These are phyloP conservation scores for Brenthis daphne DNA, from an alignment of 2,888 invertebrate species.

Conservation along the genomic window DNA sequence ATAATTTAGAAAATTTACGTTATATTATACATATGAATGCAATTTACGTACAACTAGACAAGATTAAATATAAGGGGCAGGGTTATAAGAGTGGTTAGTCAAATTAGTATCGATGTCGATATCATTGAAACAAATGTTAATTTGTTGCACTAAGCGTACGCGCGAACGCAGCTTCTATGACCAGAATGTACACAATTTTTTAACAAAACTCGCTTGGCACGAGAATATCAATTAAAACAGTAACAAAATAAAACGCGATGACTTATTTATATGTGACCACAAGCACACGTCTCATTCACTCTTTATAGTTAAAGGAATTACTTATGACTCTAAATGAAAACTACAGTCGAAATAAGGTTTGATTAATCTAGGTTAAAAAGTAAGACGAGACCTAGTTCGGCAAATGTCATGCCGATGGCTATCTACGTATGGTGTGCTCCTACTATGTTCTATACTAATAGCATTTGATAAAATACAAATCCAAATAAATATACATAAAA, in stretches of 20 bases:
- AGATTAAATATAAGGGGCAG: constrained; percentile 33
- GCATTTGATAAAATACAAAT: constrained; percentile 58
- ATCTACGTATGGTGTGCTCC: constrained; percentile 60
- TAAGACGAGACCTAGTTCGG: constrained; percentile 61
- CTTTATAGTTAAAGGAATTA: constrained; percentile 64
- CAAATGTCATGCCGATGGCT: constrained; percentile 63
- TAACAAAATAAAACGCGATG: constrained; percentile 60
- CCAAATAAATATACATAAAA: constrained; percentile 58
- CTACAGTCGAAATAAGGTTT: constrained; percentile 65
- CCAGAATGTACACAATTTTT: constrained; percentile 77
- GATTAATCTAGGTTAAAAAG: constrained; percentile 63
- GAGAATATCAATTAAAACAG: constrained; percentile 58
- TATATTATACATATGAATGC: constrained; percentile 30
- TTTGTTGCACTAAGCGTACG: constrained; percentile 61
- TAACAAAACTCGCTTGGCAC: constrained; percentile 62
- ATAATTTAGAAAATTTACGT: constrained; percentile 27
- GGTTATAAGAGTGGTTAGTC: constrained; percentile 32
- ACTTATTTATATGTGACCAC: constrained; percentile 71
- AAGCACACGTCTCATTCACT: constrained; percentile 69
- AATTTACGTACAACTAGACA: constrained; percentile 31
- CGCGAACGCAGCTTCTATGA: constrained; percentile 67
- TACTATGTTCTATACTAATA: constrained; percentile 59
- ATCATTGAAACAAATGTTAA: constrained; percentile 53
- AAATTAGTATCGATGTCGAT: constrained; percentile 35
- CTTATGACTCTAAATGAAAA: constrained; percentile 65